A percentile compares a stretch with the other conserved stretches of the same genome.
Conservation (phyloP, 2,797 vertebrate species). For the Pyrrhura leucotis region DNA sequence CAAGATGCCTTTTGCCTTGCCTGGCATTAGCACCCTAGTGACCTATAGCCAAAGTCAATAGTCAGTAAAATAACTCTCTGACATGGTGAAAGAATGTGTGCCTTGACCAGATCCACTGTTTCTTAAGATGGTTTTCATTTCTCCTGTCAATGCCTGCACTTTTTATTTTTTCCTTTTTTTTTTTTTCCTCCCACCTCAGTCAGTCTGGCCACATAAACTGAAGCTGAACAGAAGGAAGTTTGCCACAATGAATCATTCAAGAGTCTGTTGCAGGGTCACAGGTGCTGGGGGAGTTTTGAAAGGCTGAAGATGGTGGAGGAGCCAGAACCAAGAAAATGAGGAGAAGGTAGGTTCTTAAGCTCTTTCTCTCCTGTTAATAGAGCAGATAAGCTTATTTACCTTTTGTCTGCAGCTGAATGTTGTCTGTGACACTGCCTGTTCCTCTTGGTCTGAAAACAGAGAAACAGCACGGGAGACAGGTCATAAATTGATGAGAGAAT, state of each 20-base stretch:
- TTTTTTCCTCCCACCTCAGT: background rate
- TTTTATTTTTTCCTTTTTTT: background rate
- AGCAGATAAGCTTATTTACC: background rate
- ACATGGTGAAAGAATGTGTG: background rate
- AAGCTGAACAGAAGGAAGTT: background rate
- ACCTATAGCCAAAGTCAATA: conserved; percentile 15
- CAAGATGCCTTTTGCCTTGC: conserved; percentile 45
- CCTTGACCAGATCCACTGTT: background rate
- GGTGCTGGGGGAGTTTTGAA: background rate
- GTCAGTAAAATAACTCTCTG: background rate
- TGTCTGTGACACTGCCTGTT: background rate
- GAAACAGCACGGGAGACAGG: background rate
- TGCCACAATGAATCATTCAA: background rate
- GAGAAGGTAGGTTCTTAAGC: conserved; percentile 5
- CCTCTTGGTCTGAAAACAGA: background rate
- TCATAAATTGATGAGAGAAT: background rate
- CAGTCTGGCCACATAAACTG: background rate
- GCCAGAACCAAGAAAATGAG: conserved; percentile 20
- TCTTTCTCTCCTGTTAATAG: background rate
- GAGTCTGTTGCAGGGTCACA: background rate
- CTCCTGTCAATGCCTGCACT: background rate
- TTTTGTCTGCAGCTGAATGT: background rate
- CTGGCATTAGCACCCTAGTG: conserved; percentile 39
- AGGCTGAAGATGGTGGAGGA: background rate
- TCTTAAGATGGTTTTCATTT: background rate